Conservation (phyloP, 2,888 invertebrate genomes). For the Thyatira batis region DNA sequence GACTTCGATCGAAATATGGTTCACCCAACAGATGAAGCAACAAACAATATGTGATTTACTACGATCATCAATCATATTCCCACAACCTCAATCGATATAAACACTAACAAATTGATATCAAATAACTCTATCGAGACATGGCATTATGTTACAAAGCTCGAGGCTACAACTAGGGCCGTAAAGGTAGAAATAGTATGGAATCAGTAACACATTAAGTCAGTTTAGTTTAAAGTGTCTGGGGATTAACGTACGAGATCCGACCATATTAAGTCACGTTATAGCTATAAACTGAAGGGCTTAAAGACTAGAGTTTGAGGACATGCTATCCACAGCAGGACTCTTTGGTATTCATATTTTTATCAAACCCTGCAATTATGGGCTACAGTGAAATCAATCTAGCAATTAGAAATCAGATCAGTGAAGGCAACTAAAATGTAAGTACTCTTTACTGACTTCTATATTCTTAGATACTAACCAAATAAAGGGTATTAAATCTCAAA, state of each 20-base stretch:
- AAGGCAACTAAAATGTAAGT: too few species aligned
- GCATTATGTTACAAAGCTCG: constrained; percentile 31
- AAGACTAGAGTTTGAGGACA: constrained; percentile 65
- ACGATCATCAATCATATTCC: constrained; percentile 2
- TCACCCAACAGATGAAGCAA: background rate
- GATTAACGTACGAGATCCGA: constrained; percentile 62
- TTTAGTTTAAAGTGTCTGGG: constrained; percentile 39
- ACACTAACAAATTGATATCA: constrained; percentile 20
- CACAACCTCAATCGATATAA: constrained; percentile 12
- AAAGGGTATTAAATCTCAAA: too few species aligned
- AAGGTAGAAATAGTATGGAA: constrained; percentile 54
- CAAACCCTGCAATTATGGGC: constrained; percentile 3
- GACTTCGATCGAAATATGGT: background rate
- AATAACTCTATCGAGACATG: constrained; percentile 37
- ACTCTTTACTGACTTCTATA: too few species aligned
- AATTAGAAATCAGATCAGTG: background rate
- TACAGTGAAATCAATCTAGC: constrained; percentile 1
- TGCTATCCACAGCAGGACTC: constrained; percentile 43
- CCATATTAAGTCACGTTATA: constrained; percentile 69
- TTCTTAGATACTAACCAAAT: too few species aligned
- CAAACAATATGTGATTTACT: background rate
- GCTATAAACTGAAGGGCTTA: constrained; percentile 65
- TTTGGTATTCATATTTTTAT: constrained; percentile 11
- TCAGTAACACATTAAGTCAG: constrained; percentile 61
- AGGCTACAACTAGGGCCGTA: constrained; percentile 41